Conservation (phyloP, 1,140 invertebrate genomes). For the Mylabris phalerata region DNA sequence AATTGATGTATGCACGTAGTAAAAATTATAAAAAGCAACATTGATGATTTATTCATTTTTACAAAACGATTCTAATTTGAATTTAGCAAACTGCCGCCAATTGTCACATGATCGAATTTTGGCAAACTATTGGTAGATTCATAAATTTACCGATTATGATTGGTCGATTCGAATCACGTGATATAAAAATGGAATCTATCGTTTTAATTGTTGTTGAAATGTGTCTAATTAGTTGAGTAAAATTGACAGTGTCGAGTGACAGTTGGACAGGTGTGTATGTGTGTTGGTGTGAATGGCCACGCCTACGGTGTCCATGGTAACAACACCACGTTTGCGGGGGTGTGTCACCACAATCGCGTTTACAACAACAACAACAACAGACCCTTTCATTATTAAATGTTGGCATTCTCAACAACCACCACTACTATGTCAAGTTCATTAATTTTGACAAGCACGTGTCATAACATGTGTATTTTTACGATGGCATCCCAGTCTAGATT, state of each 20-base stretch:
- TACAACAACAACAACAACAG: constrained; percentile 18
- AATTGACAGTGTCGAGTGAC: constrained; percentile 24
- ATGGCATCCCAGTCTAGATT: background rate
- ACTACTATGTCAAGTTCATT: constrained; percentile 38
- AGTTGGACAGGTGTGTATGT: constrained; percentile 30
- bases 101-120: too few relatives aligned
- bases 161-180: too few relatives aligned
- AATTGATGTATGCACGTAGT: too few relatives aligned
- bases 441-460: constrained; percentile 39
- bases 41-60: too few relatives aligned
- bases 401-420: constrained; percentile 29
- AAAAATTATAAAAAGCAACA: too few relatives aligned
- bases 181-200: too few relatives aligned
- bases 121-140: too few relatives aligned
- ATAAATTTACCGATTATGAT: too few relatives aligned
- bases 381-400: background rate
- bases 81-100: too few relatives aligned
- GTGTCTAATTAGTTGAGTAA: too few relatives aligned
- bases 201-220: too few relatives aligned
- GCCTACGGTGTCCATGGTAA: constrained; percentile 33
- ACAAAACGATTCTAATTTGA: too few relatives aligned
- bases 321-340: constrained; percentile 33
- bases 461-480: constrained; percentile 35
- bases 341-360: constrained; percentile 29
- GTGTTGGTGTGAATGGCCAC: constrained; percentile 6